Evolutionary conservation across 2,797 vertebrate genomes (phyloP).

Genomic region (Syngnathus acus): DNA sequence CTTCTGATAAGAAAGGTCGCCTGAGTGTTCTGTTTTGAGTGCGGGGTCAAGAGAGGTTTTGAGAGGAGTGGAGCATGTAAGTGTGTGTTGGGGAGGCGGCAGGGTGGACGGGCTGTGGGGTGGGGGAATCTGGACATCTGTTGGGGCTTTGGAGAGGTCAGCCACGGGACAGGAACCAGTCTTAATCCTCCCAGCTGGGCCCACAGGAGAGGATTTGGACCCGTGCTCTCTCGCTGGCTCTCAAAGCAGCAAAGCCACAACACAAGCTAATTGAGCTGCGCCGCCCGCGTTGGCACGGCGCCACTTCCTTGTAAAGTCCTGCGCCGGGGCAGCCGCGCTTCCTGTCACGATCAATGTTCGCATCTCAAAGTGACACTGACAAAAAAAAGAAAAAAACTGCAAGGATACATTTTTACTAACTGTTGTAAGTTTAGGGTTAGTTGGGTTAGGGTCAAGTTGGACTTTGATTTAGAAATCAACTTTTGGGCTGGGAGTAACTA

Average conservation of each 20-base stretch:
- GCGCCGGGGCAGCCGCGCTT: not conserved
- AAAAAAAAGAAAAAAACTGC: too few relatives aligned
- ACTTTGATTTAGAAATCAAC: too few relatives aligned
- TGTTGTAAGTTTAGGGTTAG: too few relatives aligned
- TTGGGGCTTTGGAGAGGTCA: conserved; percentile 70
- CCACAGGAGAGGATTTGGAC: conserved; percentile 60
- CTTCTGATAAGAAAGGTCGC: conserved; percentile 62
- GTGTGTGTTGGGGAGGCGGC: conserved; percentile 8
- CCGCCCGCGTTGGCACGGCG: conserved; percentile 41
- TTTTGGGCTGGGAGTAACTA: too few relatives aligned
- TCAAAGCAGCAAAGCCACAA: conserved; percentile 40
- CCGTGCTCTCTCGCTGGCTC: conserved; percentile 23
- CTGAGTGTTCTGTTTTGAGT: conserved; percentile 64
- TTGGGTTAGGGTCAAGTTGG: too few relatives aligned
- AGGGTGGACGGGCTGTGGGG: not conserved
- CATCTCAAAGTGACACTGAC: not conserved
- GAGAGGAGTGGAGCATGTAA: conserved; percentile 14
- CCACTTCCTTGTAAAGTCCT: conserved; percentile 43
- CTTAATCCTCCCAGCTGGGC: conserved; percentile 69
- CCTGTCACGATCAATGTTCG: not conserved
- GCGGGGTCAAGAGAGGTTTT: conserved; percentile 52
- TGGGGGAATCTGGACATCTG: conserved; percentile 63
- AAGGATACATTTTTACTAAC: too few relatives aligned
- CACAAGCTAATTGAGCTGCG: conserved; percentile 57
- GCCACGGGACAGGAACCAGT: conserved; percentile 67